Conservation (phyloP, 2,113 vertebrate species). For the Calonectris borealis region DNA sequence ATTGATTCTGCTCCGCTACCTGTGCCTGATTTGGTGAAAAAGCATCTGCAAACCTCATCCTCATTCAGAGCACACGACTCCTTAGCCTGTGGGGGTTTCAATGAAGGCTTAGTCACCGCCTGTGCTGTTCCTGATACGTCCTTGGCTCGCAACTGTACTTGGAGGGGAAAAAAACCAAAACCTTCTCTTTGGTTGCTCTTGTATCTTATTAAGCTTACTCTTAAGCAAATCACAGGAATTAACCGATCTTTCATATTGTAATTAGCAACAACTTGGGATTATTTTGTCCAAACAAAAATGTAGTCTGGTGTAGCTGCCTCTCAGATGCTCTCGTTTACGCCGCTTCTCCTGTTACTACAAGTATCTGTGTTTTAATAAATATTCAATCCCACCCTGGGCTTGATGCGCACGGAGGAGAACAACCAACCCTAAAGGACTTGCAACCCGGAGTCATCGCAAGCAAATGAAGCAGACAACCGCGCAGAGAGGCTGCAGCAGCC, state of each 20-base stretch:
- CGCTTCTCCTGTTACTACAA: not conserved
- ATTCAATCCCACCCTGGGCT: not conserved
- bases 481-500: not conserved
- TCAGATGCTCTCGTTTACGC: not conserved
- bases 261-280: not conserved
- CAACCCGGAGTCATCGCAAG: not conserved
- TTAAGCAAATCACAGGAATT: not conserved
- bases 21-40: constrained; percentile 1
- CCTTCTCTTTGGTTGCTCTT: not conserved
- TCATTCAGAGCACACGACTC: not conserved
- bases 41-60: constrained; percentile 3
- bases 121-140: not conserved
- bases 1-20: constrained; percentile 46
- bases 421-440: not conserved
- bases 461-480: not conserved
- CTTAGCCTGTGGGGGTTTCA: not conserved
- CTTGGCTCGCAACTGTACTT: not conserved
- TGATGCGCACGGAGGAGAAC: not conserved
- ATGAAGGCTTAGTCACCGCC: not conserved
- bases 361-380: not conserved
- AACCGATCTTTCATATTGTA: not conserved
- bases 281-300: not conserved
- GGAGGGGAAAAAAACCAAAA: not conserved
- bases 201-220: not conserved
- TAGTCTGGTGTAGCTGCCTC: not conserved